Evolutionary conservation across 2,113 vertebrate genomes (phyloP).

Genomic region (Rissa tridactyla): DNA sequence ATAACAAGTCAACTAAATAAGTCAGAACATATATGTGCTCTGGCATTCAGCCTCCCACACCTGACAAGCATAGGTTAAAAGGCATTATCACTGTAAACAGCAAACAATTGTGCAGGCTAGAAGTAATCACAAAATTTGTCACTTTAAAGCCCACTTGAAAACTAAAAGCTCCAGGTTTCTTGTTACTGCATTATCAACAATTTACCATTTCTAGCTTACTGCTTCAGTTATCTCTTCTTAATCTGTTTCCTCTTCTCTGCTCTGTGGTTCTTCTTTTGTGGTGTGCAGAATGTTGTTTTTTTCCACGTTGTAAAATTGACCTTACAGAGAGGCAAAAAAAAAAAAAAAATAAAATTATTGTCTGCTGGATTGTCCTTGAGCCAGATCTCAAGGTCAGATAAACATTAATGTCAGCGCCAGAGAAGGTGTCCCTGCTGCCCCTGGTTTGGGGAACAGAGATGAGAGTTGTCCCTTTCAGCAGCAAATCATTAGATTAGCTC

Average conservation of each 20-base stretch:
- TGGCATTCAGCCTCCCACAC: constrained; percentile 42
- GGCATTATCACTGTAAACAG: constrained; percentile 11
- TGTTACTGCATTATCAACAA: background rate
- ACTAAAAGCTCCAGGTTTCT: background rate
- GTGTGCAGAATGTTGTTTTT: background rate
- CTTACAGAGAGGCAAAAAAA: background rate
- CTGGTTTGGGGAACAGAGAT: background rate
- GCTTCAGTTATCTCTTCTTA: background rate
- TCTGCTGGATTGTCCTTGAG: background rate
- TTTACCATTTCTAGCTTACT: background rate
- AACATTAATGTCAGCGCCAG: background rate
- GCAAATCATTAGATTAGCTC: background rate
- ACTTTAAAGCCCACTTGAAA: constrained; percentile 30
- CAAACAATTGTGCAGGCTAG: background rate
- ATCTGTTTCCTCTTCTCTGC: background rate
- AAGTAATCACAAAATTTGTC: constrained; percentile 28
- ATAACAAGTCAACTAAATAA: background rate
- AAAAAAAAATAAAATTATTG: background rate
- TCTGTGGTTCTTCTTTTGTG: background rate
- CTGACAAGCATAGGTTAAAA: constrained; percentile 45
- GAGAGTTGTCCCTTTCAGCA: background rate
- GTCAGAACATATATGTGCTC: background rate
- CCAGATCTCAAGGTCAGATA: background rate
- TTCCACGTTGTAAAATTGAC: background rate
- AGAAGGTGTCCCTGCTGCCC: background rate